These are phyloP conservation scores for Acropternis orthonyx DNA, from an alignment of 2,797 vertebrate genomes.

Conservation along the genomic window DNA sequence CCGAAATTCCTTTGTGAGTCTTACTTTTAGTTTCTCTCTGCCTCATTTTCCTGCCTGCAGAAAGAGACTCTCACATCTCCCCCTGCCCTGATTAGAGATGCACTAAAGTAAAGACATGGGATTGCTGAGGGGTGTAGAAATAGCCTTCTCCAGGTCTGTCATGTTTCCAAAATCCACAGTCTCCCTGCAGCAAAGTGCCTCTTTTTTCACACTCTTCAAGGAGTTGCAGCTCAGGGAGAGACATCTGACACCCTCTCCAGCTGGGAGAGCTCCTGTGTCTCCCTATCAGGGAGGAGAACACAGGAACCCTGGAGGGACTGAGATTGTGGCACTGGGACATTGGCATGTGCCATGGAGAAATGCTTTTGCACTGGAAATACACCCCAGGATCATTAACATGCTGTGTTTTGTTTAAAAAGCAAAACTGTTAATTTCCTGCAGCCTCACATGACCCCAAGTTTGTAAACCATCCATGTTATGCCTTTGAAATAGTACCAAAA, in stretches of 20 bases:
- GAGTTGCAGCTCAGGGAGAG: not conserved
- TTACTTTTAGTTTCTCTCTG: not conserved
- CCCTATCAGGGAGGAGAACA: not conserved
- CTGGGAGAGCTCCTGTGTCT: not conserved
- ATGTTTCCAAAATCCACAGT: not conserved
- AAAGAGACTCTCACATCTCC: not conserved
- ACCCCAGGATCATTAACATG: not conserved
- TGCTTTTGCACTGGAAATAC: not conserved
- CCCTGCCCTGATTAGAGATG: fast-evolving
- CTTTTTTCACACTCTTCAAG: not conserved
- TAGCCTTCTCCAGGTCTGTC: not conserved
- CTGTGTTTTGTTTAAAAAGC: not conserved
- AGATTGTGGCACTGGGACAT: not conserved
- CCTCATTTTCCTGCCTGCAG: not conserved
- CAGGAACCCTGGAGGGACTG: not conserved
- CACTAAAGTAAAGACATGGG: not conserved
- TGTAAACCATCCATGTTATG: not conserved
- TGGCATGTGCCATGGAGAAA: not conserved
- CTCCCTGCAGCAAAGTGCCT: not conserved
- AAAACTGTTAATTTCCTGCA: not conserved
- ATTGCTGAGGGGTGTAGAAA: not conserved
- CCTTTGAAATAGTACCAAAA: not conserved
- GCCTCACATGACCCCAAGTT: not conserved
- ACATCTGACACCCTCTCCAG: not conserved
- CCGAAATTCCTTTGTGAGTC: not conserved